Evolutionary conservation across 2,797 vertebrate species (phyloP), one percentile per base, ranked within the genome.

Genomic region (Pelodytes ibericus): DNA sequence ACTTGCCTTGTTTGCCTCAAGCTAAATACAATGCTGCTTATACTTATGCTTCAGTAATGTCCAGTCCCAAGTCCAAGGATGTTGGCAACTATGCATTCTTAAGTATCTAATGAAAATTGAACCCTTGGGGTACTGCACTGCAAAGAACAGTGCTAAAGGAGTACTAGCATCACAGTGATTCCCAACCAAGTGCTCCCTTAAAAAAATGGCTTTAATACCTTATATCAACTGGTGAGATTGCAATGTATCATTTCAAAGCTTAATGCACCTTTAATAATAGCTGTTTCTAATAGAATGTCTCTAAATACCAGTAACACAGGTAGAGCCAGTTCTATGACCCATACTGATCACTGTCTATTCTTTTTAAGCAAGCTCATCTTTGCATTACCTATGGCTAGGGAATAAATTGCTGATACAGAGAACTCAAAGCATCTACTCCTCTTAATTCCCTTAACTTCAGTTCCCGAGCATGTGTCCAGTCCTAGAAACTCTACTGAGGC

Each of bases 381-480:
- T 36, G 33, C 33, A 26, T 27, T 27, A 58, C 2, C 24, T 58
- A 27, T 58, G 24, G 51, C 6, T 8, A 24, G 51, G 24, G 18
- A 56, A 56, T 13, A 44, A 30, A 60, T 47, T 49, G 64, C 73
- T 69, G 57, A 69, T 53, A 22, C 29, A 27, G 33, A 39, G 44
- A 26, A 27, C 26, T 20, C 30, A 44, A 36, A 66, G 33, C 62
- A 65, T 47, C 44, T 47, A 15, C 16, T 47, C 3, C 25, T 29
- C 66, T 76, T 59, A 24, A 49, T 68, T 68, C 53, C 25, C 11
- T 49, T 56, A 59, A 36, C 27, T 59, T 53, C 7, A 31, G 4
- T 47, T 18, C n/a, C 3, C 20, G 53, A 66, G 51, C 56, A 61
- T 78, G 41, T 78, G 62, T 72, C 69, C 69, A 72, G 68, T 27